phyloP scores from a whole-genome alignment of 2,113 vertebrate species.

The Petrocephalus microphthalmus region DNA sequence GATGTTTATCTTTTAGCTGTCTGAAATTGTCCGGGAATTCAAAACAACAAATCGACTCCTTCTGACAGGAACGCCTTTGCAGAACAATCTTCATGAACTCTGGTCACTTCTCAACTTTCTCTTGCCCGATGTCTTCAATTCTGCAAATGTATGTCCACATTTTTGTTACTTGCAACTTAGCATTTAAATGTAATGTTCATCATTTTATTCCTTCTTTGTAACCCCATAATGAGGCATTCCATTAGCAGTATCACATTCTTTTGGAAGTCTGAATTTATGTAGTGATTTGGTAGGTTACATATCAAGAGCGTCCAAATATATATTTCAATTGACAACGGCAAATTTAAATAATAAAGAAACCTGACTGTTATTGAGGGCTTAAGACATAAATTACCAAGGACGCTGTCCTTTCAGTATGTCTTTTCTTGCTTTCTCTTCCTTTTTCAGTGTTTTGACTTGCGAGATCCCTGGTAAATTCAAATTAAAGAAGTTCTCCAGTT shows the following conservation, averaged over 20 bases:
- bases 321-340: not conserved
- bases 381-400: not conserved
- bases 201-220: not conserved
- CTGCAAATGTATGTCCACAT: slow-evolving; percentile 55
- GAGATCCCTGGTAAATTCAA: not conserved
- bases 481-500: not conserved
- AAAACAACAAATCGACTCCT: slow-evolving; percentile 83
- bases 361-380: not conserved
- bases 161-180: not conserved
- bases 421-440: not conserved
- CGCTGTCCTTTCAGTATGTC: not conserved
- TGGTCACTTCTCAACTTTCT: slow-evolving; percentile 86
- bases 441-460: not conserved
- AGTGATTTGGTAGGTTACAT: not conserved
- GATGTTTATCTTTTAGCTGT: slow-evolving; percentile 56
- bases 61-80: slow-evolving; percentile 79
- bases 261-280: not conserved
- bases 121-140: slow-evolving; percentile 84
- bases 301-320: not conserved
- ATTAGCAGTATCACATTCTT: not conserved
- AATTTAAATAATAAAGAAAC: not conserved
- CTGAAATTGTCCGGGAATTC: slow-evolving; percentile 83
- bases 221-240: not conserved
- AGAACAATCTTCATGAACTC: slow-evolving; percentile 83
- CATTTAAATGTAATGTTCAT: not conserved